Conservation (phyloP, 1,140 invertebrate species). For the Psix sp. region DNA sequence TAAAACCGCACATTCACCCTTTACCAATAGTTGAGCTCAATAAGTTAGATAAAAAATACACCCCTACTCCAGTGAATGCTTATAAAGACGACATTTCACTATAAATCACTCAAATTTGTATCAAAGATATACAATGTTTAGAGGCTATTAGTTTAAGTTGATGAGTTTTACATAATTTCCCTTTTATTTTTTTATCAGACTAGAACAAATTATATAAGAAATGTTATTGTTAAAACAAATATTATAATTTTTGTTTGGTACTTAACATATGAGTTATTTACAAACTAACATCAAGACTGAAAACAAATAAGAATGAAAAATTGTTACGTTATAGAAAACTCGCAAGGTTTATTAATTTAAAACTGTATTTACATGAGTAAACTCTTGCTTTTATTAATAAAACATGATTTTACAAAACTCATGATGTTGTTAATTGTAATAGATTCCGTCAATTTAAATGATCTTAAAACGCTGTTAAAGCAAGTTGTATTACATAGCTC, state of each 20-base stretch:
- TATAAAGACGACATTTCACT: slow-evolving; percentile 62
- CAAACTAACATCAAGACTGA: slow-evolving; percentile 17
- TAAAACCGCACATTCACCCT: slow-evolving; percentile 80
- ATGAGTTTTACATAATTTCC: too few relatives aligned
- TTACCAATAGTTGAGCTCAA: slow-evolving; percentile 69
- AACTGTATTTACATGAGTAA: slow-evolving; percentile 38
- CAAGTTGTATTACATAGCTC: slow-evolving; percentile 3
- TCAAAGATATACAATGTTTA: too few relatives aligned
- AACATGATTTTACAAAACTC: slow-evolving; percentile 63
- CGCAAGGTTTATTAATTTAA: slow-evolving; percentile 21
- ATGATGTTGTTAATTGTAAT: slow-evolving; percentile 50
- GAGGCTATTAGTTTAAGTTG: too few relatives aligned
- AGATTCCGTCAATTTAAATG: slow-evolving; percentile 17
- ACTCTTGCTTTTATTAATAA: slow-evolving; percentile 53
- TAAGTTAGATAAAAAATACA: slow-evolving; percentile 67
- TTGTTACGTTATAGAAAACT: slow-evolving; percentile 5
- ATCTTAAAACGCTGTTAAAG: slow-evolving; percentile 2
- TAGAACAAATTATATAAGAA: background rate
- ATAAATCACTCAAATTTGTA: slow-evolving; percentile 21
- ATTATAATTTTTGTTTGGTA: too few relatives aligned
- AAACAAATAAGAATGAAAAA: slow-evolving; percentile 7
- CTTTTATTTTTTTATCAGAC: too few relatives aligned
- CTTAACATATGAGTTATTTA: too few relatives aligned
- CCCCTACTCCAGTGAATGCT: slow-evolving; percentile 63
- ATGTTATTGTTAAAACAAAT: background rate